Evolutionary conservation across 2,888 invertebrate species (phyloP).

Genomic region (Syrphus vitripennis): DNA sequence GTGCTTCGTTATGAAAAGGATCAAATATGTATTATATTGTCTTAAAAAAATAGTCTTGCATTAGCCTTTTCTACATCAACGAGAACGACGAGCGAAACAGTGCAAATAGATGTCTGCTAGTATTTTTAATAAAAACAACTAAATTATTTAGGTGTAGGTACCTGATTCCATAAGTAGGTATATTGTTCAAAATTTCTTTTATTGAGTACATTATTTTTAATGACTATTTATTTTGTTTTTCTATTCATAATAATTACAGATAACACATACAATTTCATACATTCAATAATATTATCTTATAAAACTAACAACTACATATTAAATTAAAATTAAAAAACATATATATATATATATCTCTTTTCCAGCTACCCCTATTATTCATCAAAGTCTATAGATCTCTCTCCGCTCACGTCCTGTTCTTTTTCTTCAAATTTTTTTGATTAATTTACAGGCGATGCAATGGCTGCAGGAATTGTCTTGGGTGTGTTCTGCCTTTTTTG

Average conservation of each 20-base stretch:
- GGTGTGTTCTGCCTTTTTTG: constrained; percentile 79
- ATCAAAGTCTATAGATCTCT: constrained; percentile 67
- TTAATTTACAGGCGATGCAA: constrained; percentile 55
- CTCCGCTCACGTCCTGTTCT: constrained; percentile 24
- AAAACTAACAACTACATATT: constrained; percentile 16
- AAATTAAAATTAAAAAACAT: too few relatives aligned
- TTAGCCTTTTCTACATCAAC: too few relatives aligned
- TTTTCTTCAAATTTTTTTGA: background rate
- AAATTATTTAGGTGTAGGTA: too few relatives aligned
- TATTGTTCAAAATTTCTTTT: background rate
- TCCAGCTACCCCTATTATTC: background rate
- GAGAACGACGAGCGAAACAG: too few relatives aligned
- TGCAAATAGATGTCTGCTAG: too few relatives aligned
- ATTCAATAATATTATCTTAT: background rate
- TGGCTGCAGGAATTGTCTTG: constrained; percentile 42
- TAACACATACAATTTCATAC: background rate
- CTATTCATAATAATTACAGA: background rate
- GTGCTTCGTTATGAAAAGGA: too few relatives aligned
- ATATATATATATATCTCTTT: constrained; percentile 19
- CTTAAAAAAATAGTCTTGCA: too few relatives aligned
- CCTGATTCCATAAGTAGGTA: background rate
- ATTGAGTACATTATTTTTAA: background rate
- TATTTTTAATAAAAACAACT: background rate
- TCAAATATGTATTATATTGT: too few relatives aligned
- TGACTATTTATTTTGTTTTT: background rate